Conservation (phyloP, 2,888 invertebrate species). For the Anthophora plumipes region DNA sequence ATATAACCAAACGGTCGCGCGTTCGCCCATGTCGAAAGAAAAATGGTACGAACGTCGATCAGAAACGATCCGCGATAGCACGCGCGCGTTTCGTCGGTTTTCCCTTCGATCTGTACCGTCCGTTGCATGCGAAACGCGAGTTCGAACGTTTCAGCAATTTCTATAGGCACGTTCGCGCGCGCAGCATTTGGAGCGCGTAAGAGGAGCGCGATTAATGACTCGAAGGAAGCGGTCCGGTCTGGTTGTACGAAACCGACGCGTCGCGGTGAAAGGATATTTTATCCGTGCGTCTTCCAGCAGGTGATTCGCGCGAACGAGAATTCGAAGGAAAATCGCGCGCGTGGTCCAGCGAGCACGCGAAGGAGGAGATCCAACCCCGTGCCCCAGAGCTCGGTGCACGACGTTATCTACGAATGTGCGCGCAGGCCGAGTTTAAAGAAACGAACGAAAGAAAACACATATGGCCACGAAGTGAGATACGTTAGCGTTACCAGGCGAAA, state of each 20-base stretch:
- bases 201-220: constrained; percentile 43
- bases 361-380: constrained; percentile 8
- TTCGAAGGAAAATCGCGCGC: no score
- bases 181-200: constrained; percentile 48
- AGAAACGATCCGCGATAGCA: no score
- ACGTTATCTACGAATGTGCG: no score
- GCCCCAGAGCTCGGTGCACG: no score
- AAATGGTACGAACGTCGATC: no score
- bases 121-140: no score
- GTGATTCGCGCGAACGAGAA: no score
- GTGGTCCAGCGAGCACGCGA: no score
- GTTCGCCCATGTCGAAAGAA: no score
- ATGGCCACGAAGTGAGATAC: constrained; percentile 6
- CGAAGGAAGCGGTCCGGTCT: constrained; percentile 43
- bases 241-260: constrained; percentile 45
- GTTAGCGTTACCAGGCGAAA: background rate
- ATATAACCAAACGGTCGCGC: constrained; percentile 62
- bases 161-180: background rate
- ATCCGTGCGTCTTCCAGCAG: constrained; percentile 46
- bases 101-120: no score
- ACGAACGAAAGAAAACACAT: constrained; percentile 38
- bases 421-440: background rate
- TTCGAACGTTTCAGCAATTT: background rate
- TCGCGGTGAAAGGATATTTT: constrained; percentile 72
- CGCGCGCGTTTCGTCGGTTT: no score